Percentiles rank a stretch among this genome's conserved stretches.
phyloP scores from a whole-genome alignment of 2,797 vertebrate species.

The Argyrosomus regius region DNA sequence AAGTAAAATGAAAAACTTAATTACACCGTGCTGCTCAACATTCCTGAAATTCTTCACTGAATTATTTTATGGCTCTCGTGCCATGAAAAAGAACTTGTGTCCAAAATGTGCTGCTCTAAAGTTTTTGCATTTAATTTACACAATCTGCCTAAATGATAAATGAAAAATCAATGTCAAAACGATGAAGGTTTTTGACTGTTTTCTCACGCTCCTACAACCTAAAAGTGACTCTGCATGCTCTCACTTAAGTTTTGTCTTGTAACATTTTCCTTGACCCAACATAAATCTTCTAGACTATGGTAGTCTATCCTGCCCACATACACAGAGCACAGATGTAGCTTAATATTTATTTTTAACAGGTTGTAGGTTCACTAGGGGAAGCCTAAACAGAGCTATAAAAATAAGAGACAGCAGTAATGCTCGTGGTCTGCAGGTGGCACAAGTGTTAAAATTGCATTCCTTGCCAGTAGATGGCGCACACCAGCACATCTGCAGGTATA shows the following conservation, averaged over 20 bases:
- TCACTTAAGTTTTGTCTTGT: not conserved
- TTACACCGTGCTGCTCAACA: conserved; percentile 32
- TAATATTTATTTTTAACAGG: not conserved
- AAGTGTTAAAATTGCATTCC: not conserved
- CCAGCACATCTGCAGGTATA: not conserved
- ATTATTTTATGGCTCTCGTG: not conserved
- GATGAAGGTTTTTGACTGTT: not conserved
- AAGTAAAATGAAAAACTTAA: conserved; percentile 54
- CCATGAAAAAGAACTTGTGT: not conserved
- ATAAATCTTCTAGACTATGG: not conserved
- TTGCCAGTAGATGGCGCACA: not conserved
- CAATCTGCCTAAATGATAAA: not conserved
- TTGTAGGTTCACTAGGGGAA: not conserved
- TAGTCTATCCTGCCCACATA: not conserved
- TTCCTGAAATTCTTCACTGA: conserved; percentile 37
- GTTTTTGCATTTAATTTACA: not conserved
- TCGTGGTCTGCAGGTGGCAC: not conserved
- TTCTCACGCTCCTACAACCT: not conserved
- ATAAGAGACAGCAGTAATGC: not conserved
- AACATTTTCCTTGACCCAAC: not conserved
- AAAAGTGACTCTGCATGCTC: not conserved
- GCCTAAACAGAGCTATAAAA: not conserved
- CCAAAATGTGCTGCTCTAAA: not conserved
- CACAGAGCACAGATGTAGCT: not conserved
- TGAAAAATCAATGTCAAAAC: not conserved